These are phyloP conservation scores for Cyrtonyx montezumae DNA, from an alignment of 2,113 vertebrate species.

Conservation along the genomic window DNA sequence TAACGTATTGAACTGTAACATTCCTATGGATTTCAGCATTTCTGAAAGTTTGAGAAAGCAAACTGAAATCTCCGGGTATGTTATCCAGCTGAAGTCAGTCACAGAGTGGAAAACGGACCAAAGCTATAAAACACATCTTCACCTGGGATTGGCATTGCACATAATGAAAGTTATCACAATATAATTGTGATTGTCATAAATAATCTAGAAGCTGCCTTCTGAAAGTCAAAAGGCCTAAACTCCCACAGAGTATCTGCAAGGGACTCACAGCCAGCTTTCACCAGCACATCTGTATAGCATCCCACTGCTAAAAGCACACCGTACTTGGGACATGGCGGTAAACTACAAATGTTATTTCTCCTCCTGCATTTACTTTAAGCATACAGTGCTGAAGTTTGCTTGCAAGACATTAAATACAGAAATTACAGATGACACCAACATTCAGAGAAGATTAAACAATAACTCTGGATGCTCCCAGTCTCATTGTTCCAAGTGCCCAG, in stretches of 20 bases:
- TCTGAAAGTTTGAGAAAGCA: constrained; percentile 21
- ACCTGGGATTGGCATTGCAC: neutral
- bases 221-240: constrained; percentile 6
- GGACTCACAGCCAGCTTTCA: constrained; percentile 16
- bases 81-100: constrained; percentile 16
- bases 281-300: neutral
- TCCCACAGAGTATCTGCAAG: neutral
- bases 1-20: constrained; percentile 62
- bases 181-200: constrained; percentile 21
- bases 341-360: neutral
- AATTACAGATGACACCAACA: neutral
- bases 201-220: constrained; percentile 46
- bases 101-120: constrained; percentile 28
- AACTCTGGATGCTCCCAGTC: neutral
- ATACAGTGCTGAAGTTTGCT: neutral
- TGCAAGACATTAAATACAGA: neutral
- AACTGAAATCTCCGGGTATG: neutral
- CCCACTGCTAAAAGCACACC: neutral
- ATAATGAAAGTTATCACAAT: neutral
- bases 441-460: neutral
- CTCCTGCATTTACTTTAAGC: neutral
- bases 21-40: constrained; percentile 32
- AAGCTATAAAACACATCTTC: neutral
- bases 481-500: neutral
- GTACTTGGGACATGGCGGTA: neutral